Conservation (phyloP, 2,113 vertebrate genomes). For the Tetrao urogallus region DNA sequence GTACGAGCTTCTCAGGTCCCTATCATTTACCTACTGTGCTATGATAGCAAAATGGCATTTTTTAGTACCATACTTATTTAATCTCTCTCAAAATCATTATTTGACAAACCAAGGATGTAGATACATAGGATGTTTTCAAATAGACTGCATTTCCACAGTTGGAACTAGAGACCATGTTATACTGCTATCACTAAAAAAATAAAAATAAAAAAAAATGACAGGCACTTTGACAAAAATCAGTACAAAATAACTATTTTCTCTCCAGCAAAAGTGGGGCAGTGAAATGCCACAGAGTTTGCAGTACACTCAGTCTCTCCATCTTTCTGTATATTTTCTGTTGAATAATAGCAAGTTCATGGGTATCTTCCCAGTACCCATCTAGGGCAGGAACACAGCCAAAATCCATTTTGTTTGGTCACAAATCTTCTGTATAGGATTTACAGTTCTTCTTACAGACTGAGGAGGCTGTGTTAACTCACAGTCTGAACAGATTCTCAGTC, state of each 20-base stretch:
- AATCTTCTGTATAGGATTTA: slow-evolving; percentile 48
- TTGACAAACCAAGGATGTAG: background rate
- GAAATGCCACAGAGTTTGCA: background rate
- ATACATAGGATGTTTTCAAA: background rate
- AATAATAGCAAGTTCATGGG: slow-evolving; percentile 23
- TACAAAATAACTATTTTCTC: slow-evolving; percentile 10
- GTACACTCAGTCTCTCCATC: background rate
- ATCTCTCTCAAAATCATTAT: background rate
- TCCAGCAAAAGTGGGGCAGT: background rate
- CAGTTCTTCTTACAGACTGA: slow-evolving; percentile 20
- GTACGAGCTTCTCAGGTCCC: background rate
- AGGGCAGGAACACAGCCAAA: slow-evolving; percentile 4
- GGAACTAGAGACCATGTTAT: background rate
- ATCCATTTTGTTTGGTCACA: slow-evolving; percentile 16
- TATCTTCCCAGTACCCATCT: background rate
- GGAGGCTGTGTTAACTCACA: background rate
- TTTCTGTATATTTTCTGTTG: slow-evolving; percentile 8
- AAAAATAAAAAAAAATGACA: background rate
- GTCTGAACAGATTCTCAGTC: background rate
- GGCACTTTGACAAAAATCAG: background rate
- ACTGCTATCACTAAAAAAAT: background rate
- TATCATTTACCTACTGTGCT: background rate
- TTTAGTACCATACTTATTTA: background rate
- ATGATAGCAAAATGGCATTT: background rate
- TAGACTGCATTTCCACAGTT: background rate